Conservation (phyloP, 1,140 invertebrate genomes). For the Trachymyrmex cornetzi region DNA sequence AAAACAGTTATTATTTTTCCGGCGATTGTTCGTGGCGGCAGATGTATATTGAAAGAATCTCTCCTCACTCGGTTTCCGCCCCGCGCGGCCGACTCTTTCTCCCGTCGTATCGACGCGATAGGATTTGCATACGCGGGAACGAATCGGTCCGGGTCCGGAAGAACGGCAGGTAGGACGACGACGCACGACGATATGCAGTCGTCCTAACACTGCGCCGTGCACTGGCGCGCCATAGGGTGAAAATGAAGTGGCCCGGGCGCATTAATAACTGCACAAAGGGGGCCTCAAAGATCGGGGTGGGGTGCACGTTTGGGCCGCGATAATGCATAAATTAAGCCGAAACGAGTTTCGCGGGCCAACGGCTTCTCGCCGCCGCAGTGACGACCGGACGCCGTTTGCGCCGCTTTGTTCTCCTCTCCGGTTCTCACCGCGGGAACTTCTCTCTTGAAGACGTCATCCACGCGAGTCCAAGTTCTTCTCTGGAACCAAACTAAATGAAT, state of each 20-base stretch:
- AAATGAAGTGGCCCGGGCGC: constrained; percentile 83
- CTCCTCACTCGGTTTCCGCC: constrained; percentile 64
- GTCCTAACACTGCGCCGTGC: constrained; percentile 49
- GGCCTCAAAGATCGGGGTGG: constrained; percentile 76
- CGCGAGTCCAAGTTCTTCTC: neutral
- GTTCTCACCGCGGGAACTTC: neutral
- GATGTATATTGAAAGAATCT: constrained; percentile 80
- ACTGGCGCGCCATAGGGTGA: constrained; percentile 71
- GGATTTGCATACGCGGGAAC: constrained; percentile 84
- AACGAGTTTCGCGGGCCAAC: constrained; percentile 80
- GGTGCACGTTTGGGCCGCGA: constrained; percentile 70
- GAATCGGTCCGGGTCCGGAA: constrained; percentile 78
- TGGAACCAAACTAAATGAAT: neutral
- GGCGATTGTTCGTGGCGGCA: constrained; percentile 81
- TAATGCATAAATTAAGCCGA: constrained; percentile 80
- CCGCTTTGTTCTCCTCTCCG: constrained; percentile 36
- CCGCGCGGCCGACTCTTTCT: constrained; percentile 38
- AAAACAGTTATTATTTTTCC: constrained; percentile 85
- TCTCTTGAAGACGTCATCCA: neutral
- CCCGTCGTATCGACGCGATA: constrained; percentile 58
- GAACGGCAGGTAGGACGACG: constrained; percentile 82
- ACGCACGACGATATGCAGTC: constrained; percentile 72
- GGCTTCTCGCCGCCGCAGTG: constrained; percentile 39
- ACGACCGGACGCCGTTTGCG: constrained; percentile 62
- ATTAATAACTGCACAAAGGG: constrained; percentile 83